Base-by-base conservation (phyloP, 2,888 invertebrate genomes). In the Megaustenia siamemsis region DNA sequence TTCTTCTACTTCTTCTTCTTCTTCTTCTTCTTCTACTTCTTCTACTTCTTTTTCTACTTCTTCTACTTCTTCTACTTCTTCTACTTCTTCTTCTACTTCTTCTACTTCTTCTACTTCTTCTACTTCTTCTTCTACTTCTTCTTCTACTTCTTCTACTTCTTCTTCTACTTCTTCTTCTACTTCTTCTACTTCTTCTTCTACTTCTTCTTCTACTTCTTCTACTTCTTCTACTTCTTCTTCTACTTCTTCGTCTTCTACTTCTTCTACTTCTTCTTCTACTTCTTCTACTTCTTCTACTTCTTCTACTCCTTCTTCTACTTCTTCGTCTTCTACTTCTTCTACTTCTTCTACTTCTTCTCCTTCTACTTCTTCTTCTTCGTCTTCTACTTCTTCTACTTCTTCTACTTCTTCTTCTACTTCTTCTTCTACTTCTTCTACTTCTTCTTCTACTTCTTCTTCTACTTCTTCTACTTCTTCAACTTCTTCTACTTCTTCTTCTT, bases 71-170 rank as follows among this genome's bases (percentile, higher is more conserved):
- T 56, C 56, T 56, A 8, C 43, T 53, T 60, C 75, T 45, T 43
- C 45, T n/a, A 24, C 75, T 45, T 43, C 45, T 56, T 56, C 75
- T 43, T 75, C 75, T 75, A 24, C 45, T 38, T 75, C 75, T 75
- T 43, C 69, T 69, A 28, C 69, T 69, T 69, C 69, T 69, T 69
- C 69, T 69, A 28, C 69, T 75, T 75, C 75, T 43, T 75, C 75
- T 75, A 24, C 45, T 43, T 75, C 75, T 75, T 43, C 45, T 24
- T 75, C 75, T 75, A 24, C 45, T 75, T 69, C 69, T 69, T 69
- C 69, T 69, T 69, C 69, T 69, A 28, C 69, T 69, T 69, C 69
- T 69, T 5, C 69, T 69, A 28, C 69, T 69, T 69, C 69, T 69
- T 69, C 69, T 69, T 5, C 40, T 38, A 1, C 56, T 56, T 5